Base-by-base conservation (phyloP, 2,888 invertebrate species). In the Anorthoa munda region DNA sequence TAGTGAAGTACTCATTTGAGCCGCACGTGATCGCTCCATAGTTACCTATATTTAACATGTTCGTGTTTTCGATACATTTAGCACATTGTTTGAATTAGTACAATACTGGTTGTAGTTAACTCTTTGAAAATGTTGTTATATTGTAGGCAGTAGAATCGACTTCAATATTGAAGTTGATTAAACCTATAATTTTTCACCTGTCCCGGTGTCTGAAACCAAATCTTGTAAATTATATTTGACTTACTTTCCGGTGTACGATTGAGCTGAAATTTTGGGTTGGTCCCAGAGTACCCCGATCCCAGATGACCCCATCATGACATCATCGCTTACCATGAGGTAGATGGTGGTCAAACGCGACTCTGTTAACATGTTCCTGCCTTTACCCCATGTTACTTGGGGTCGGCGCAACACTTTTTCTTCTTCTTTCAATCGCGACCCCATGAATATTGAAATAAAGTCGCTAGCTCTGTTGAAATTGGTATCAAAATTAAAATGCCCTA, bases 1-100 rank as follows among this genome's bases (percentile, higher is more conserved):
- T 64, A 31, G 51, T 59, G 26, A 59, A 53, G 53, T 64, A 31
- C 5, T 0, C 26, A 46, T 46, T 50, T 46, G 48, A 17, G 2
- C 15, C 4, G 53, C 59, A 65, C 82, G 82, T 65, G 78, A 61
- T 61, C 48, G 53, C 53, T n/a, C 39, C 55, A 46, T 56, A 45
- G n/a, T 23, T 26, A 50, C 50, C n/a, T 48, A 61, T 26, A 48
- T 51, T 77, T 56, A 66, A 21, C 68, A 77, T 46, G 58, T 51
- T 77, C 48, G 3, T 75, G 63, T 81, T 76, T 67, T 51, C 31
- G 58, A 53, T 81, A 63, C 39, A 61, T 56, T 77, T 66, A 66
- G 23, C 39, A 58, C 48, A 51, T 81, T 75, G 66, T 80, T 72
- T 46, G n/a, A 50, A 39, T 31, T 26, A n/a, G 46, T 63, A 45